phyloP scores from a whole-genome alignment of 2,113 vertebrate species.

The Tonatia bakeri region DNA sequence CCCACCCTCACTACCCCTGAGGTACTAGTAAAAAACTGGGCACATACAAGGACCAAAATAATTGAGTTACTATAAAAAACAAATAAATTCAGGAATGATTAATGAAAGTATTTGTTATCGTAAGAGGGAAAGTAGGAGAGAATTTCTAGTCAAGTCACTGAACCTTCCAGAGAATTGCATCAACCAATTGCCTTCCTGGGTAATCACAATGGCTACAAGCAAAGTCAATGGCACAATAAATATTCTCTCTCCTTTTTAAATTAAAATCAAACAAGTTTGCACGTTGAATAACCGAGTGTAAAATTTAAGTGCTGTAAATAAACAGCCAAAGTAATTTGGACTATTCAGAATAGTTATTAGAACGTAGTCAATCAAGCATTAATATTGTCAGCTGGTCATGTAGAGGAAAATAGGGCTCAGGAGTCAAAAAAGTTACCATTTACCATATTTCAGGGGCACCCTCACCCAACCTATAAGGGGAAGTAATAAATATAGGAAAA shows the following conservation, averaged over 20 bases:
- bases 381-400: neutral
- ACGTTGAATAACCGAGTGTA: conserved; percentile 49
- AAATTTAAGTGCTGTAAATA: conserved; percentile 49
- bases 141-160: neutral
- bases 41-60: neutral
- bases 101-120: neutral
- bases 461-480: neutral
- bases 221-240: neutral
- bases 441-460: neutral
- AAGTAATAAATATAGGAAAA: neutral
- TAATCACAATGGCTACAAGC: neutral
- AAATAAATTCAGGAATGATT: neutral
- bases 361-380: neutral
- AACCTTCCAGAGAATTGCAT: neutral
- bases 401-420: neutral
- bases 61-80: neutral
- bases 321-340: conserved; percentile 35
- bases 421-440: neutral
- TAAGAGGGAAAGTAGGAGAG: neutral
- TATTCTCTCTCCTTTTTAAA: conserved; percentile 20
- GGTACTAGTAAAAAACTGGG: neutral
- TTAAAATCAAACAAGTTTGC: conserved; percentile 44
- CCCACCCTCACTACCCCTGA: neutral
- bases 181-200: neutral
- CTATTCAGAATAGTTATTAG: neutral